These are phyloP conservation scores for Gymnopithys bicolor DNA, from an alignment of 2,797 vertebrate genomes.

Conservation along the genomic window DNA sequence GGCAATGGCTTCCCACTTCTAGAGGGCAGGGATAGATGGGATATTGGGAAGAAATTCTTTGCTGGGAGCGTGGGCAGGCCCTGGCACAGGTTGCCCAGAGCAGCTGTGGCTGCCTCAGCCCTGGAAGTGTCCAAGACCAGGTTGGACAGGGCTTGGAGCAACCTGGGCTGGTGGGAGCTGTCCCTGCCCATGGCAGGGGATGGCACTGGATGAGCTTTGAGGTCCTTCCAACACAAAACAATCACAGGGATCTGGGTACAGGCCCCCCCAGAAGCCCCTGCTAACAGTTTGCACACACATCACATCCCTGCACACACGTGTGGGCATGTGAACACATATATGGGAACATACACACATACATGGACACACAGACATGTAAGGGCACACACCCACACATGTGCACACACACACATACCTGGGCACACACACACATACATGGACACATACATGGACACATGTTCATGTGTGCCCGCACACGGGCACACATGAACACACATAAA, in stretches of 20 bases:
- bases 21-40: background rate
- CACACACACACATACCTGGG: background rate
- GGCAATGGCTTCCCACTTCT: background rate
- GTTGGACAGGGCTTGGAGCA: background rate
- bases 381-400: too few relatives aligned
- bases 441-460: background rate
- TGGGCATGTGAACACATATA: too few relatives aligned
- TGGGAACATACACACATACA: background rate
- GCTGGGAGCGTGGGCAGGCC: accelerated
- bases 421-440: background rate
- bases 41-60: accelerated
- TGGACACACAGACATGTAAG: background rate
- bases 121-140: background rate
- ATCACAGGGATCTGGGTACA: background rate
- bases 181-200: background rate
- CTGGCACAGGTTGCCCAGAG: background rate
- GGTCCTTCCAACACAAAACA: background rate
- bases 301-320: accelerated
- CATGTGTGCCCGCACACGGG: too few relatives aligned
- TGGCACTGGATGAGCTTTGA: accelerated
- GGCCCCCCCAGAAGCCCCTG: accelerated
- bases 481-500: too few relatives aligned
- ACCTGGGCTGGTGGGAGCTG: accelerated
- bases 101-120: background rate
- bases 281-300: background rate